Evolutionary conservation across 2,888 invertebrate species (phyloP), one percentile per base, ranked within the genome.

Genomic region (Stenotaenia linearis): DNA sequence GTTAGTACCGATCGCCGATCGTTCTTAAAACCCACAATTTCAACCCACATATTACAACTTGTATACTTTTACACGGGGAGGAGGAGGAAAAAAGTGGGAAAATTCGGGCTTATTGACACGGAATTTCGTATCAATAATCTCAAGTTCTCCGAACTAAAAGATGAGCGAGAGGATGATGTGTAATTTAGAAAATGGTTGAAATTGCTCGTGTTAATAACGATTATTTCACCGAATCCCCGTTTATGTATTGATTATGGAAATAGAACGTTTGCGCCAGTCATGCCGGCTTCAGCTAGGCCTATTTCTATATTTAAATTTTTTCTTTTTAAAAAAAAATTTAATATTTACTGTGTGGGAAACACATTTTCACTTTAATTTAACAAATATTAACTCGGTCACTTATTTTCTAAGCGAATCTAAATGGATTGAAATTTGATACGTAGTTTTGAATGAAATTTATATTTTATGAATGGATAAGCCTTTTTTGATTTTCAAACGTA

Each of bases 181-280:
- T 50, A 0, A 18, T n/a, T 21, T 21, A 2, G 3, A 50, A 50
- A 50, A 18, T 0, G 25, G 9, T 15, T 61, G 6, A 15, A 5
- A 23, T 69, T 69, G 10, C 1, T 25, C 15, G 5, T 4, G 23
- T 28, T 28, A 28, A 15, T 25, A 12, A 4, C 10, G 23, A 35
- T 28, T 75, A 10, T 75, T 18, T 32, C 0, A 10, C 0, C n/a
- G 32, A 1, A 32, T 75, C n/a, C 2, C 9, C 37, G 10, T 9
- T 32, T 35, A n/a, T 32, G 9, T 75, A 75, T 35, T 35, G 75
- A 75, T 75, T 69, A 69, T 69, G 69, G 69, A 28, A 69, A 69
- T 56, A 69, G 69, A 23, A 28, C 12, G 23, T 69, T 69, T 69
- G 69, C 69, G 69, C 69, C 28, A 69, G 69, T 69, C 69, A 69